Evolutionary conservation across 2,113 vertebrate genomes (phyloP).

Genomic region (Nyctereutes procyonoides): DNA sequence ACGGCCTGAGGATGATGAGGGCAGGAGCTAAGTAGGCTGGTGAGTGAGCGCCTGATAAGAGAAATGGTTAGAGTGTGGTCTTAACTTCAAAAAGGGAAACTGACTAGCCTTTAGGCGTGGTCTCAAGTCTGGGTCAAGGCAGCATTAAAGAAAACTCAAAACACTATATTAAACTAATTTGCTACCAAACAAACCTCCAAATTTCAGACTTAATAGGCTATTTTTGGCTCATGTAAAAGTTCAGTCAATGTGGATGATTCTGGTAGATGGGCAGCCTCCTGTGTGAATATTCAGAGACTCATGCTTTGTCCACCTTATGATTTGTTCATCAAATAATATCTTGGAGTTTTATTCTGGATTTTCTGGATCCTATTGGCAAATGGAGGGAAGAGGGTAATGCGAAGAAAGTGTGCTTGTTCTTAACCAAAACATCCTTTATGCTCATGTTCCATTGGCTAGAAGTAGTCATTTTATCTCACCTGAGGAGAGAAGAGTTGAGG

Average conservation of each 20-base stretch:
- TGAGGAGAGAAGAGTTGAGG: not conserved
- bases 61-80: not conserved
- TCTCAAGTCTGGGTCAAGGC: not conserved
- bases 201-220: not conserved
- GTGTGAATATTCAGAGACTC: not conserved
- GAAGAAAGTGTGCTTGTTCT: not conserved
- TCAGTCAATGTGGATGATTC: not conserved
- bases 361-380: not conserved
- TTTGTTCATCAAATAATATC: not conserved
- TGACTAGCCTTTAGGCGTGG: not conserved
- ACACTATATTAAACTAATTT: not conserved
- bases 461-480: not conserved
- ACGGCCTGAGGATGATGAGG: not conserved
- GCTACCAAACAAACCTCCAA: not conserved
- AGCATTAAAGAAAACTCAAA: not conserved
- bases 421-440: not conserved
- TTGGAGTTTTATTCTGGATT: not conserved
- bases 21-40: not conserved
- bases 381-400: not conserved
- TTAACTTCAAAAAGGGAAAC: not conserved
- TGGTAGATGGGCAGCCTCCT: not conserved
- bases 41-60: not conserved
- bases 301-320: not conserved
- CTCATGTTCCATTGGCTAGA: not conserved
- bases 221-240: not conserved